Evolutionary conservation across 2,888 invertebrate species (phyloP).

Genomic region (Drosophila acutilabella): DNA sequence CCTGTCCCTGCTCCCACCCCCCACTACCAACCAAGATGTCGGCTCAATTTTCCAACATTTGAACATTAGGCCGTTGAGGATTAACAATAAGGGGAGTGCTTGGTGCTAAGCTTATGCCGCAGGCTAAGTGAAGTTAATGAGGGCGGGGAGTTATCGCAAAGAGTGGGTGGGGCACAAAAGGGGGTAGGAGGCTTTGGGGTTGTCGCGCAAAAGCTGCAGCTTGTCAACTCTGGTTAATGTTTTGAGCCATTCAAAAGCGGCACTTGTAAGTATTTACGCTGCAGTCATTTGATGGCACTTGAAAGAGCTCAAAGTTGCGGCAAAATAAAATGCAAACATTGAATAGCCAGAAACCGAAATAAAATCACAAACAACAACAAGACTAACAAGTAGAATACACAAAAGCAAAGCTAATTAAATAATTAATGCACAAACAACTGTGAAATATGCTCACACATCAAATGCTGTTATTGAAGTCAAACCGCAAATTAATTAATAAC

Average conservation of each 20-base stretch:
- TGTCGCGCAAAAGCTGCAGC: conserved; percentile 49
- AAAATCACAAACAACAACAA: neutral
- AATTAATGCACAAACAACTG: conserved; percentile 48
- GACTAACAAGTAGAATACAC: conserved; percentile 1
- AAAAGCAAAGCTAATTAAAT: conserved; percentile 44
- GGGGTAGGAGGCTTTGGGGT: neutral
- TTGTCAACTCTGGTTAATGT: conserved; percentile 54
- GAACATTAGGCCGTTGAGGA: conserved; percentile 82
- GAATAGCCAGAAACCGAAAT: neutral
- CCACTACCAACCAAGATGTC: conserved; percentile 47
- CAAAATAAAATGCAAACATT: conserved; percentile 17
- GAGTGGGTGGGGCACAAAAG: neutral
- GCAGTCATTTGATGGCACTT: conserved; percentile 47
- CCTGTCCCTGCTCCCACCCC: neutral
- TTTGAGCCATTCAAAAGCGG: conserved; percentile 30
- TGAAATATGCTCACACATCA: conserved; percentile 28
- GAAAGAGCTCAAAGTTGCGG: conserved; percentile 40
- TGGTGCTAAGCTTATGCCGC: conserved; percentile 43
- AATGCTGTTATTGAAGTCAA: conserved; percentile 20
- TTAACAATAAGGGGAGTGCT: conserved; percentile 64
- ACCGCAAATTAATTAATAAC: conserved; percentile 66
- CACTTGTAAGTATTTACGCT: conserved; percentile 38
- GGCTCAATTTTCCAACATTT: conserved; percentile 83
- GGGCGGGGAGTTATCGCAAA: neutral
- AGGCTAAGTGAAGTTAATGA: conserved; percentile 71